Conservation (phyloP, 2,113 vertebrate genomes). For the Micronisus gabar region DNA sequence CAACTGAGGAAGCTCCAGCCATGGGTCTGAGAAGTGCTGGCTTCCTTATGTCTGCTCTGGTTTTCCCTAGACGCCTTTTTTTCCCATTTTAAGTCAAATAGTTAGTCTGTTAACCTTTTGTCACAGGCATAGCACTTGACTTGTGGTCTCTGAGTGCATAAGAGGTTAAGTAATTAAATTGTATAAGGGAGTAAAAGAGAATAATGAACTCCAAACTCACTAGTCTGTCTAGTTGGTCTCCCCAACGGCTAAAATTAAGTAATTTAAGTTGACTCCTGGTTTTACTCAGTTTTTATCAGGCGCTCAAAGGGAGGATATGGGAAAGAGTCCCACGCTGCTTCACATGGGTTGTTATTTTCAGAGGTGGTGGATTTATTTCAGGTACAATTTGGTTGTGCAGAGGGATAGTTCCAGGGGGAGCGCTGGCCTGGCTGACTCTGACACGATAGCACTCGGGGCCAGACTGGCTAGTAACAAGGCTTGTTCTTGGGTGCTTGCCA, state of each 20-base stretch:
- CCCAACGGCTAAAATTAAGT: not conserved
- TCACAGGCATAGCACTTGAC: not conserved
- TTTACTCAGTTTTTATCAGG: not conserved
- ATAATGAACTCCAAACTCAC: not conserved
- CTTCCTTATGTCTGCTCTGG: not conserved
- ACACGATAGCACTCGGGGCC: accelerated
- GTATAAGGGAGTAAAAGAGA: not conserved
- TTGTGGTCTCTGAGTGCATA: accelerated
- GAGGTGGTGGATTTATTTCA: not conserved
- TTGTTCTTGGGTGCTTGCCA: not conserved
- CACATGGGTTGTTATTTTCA: not conserved
- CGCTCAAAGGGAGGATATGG: not conserved
- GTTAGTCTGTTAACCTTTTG: not conserved
- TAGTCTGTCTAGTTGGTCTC: not conserved
- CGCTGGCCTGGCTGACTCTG: not conserved
- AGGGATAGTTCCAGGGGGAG: not conserved
- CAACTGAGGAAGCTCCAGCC: not conserved
- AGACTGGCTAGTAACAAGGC: not conserved
- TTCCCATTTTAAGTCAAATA: not conserved
- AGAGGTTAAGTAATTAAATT: not conserved
- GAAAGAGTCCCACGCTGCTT: accelerated
- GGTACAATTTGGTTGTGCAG: not conserved
- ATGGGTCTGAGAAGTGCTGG: not conserved
- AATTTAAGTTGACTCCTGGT: not conserved
- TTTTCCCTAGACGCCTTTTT: not conserved